Conservation (phyloP, 2,113 vertebrate species). For the Callipepla squamata region DNA sequence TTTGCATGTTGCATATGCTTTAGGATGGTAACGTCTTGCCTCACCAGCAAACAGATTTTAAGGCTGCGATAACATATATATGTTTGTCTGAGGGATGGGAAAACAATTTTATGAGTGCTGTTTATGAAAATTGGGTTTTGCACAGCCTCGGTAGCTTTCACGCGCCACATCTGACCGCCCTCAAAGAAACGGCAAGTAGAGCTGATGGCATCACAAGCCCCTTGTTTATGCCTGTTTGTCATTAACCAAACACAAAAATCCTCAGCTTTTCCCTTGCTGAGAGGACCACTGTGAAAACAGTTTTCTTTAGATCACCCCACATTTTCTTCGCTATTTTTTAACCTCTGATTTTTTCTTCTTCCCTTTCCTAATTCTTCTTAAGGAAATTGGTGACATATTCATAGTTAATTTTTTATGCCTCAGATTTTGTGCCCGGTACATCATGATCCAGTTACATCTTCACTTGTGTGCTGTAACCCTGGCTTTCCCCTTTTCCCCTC, state of each 20-base stretch:
- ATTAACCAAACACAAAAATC: not conserved
- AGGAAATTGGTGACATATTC: constrained; percentile 11
- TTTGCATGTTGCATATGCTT: not conserved
- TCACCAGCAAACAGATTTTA: constrained; percentile 30
- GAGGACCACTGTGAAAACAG: not conserved
- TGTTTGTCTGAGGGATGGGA: constrained; percentile 43
- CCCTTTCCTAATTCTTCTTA: not conserved
- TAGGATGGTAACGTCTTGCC: constrained; percentile 16
- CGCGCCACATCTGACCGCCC: not conserved
- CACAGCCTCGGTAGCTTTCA: not conserved
- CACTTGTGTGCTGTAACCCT: not conserved
- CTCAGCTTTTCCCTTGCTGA: not conserved
- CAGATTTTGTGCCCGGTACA: constrained; percentile 16
- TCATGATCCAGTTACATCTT: constrained; percentile 37
- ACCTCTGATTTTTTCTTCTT: not conserved
- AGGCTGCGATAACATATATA: constrained; percentile 35
- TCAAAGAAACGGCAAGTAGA: not conserved
- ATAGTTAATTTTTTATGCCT: constrained; percentile 37
- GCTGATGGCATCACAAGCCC: not conserved
- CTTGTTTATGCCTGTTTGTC: not conserved
- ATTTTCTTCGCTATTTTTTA: not conserved
- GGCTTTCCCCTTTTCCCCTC: not conserved
- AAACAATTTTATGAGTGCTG: constrained; percentile 58
- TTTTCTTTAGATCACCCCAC: not conserved
- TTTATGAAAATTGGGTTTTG: constrained; percentile 29